Base-by-base conservation (phyloP, 2,888 invertebrate species). In the Agonopterix subpropinquella region DNA sequence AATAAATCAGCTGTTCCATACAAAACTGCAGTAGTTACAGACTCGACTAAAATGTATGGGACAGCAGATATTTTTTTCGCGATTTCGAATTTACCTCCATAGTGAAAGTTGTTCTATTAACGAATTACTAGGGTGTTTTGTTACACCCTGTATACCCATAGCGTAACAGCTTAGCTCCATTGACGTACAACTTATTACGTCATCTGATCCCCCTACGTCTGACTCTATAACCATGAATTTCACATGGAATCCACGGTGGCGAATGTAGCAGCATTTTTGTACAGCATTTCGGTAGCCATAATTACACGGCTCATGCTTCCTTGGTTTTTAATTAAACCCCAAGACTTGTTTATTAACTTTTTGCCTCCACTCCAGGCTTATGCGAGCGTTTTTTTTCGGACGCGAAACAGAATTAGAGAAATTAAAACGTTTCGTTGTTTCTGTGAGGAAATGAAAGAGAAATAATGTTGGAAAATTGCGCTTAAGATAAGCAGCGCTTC, bases 281-380 rank as follows among this genome's bases (percentile, higher is more conserved):
- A 43, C 11, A 9, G 15, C 44, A 35, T 43, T 65, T 61, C 67
- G 62, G 69, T 65, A 57, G 53, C 61, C 67, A 66, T 70, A 73
- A 76, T 76, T 73, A 74, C 72, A 67, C 62, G 58, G 64, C 59
- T 62, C 67, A 66, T 61, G 73, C 66, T 68, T 71, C 66, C 77
- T 70, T 71, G 73, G 59, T 64, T 77, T 77, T 78, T 77, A 78
- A 79, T 78, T 78, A 77, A 75, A 69, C 62, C 59, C 57, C 61
- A 56, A 61, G 62, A 68, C 64, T 71, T 69, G 71, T 77, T 75
- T 72, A 71, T 73, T 71, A 67, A 68, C 65, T 72, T 77, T 78
- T 73, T 70, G 62, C 56, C 53, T 55, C 50, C 49, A 47, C 47
- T 28, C 42, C 45, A 47, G 45, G 53, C 43, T 50, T 43, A 47